A percentile compares a stretch with the other conserved stretches of the same genome.
Evolutionary conservation across 2,113 vertebrate species (phyloP).

Genomic region (Zosterops japonicus): DNA sequence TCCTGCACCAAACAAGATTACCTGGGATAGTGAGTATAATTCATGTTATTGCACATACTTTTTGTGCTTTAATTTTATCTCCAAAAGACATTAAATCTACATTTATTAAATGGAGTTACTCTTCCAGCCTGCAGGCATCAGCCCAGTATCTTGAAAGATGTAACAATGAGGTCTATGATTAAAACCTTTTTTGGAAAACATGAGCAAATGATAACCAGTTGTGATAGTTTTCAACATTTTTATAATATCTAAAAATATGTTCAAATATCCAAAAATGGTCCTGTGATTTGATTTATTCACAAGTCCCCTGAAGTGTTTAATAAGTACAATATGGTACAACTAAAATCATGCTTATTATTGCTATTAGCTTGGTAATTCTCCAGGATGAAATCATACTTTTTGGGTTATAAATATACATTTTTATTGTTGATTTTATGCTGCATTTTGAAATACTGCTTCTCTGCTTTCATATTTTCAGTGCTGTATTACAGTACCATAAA

Average conservation of each 20-base stretch:
- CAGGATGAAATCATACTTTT: conserved; percentile 89
- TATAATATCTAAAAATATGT: conserved; percentile 81
- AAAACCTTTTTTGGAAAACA: conserved; percentile 75
- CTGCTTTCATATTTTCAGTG: conserved; percentile 85
- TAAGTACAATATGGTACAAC: conserved; percentile 83
- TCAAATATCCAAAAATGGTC: conserved; percentile 80
- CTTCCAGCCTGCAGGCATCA: conserved; percentile 53
- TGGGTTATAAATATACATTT: conserved; percentile 86
- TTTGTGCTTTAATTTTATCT: conserved; percentile 70
- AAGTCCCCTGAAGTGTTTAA: conserved; percentile 83
- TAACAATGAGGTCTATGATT: conserved; percentile 72
- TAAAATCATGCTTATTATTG: conserved; percentile 83
- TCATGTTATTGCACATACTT: conserved; percentile 38
- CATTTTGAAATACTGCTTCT: conserved; percentile 87
- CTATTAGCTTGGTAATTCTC: conserved; percentile 86
- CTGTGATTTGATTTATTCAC: conserved; percentile 84
- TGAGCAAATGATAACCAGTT: conserved; percentile 81
- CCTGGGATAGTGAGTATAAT: conserved; percentile 35
- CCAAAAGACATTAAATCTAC: conserved; percentile 66
- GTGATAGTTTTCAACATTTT: conserved; percentile 79
- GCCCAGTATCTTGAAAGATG: conserved; percentile 63
- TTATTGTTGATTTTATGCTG: conserved; percentile 86
- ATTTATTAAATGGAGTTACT: conserved; percentile 72
- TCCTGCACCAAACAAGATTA: conserved; percentile 49
- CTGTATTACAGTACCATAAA: conserved; percentile 82